A percentile compares a stretch with the other conserved stretches of the same genome.
phyloP scores from a whole-genome alignment of 2,888 invertebrate genomes.

The Leptinotarsa rubiginosa region DNA sequence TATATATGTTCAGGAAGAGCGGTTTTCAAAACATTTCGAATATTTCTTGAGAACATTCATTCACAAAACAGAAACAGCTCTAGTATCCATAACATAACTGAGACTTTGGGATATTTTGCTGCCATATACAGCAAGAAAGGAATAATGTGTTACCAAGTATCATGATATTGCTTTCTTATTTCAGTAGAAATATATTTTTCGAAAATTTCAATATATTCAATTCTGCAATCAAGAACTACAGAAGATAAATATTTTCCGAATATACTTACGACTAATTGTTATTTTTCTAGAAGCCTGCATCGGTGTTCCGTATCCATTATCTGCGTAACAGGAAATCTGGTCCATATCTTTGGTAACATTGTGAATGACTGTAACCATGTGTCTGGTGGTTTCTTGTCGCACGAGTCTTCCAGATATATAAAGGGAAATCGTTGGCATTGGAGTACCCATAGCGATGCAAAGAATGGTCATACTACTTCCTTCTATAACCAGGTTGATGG shows the following conservation, averaged over 20 bases:
- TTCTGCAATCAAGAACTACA: too few species aligned
- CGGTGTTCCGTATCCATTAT: constrained; percentile 88
- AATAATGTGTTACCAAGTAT: too few species aligned
- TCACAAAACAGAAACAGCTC: too few species aligned
- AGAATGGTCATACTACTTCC: constrained; percentile 88
- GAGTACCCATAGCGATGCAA: constrained; percentile 87
- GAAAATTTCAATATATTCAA: too few species aligned
- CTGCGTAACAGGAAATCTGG: constrained; percentile 87
- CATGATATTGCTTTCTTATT: too few species aligned
- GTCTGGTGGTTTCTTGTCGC: constrained; percentile 83
- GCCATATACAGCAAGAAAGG: too few species aligned
- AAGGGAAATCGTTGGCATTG: constrained; percentile 85
- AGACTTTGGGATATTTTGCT: too few species aligned
- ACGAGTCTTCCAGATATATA: constrained; percentile 84
- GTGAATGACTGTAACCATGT: constrained; percentile 88
- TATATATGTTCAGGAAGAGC: too few species aligned
- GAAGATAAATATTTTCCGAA: neutral
- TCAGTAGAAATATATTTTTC: too few species aligned
- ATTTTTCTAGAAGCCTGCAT: constrained; percentile 87
- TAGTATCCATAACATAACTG: too few species aligned
- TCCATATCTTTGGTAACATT: constrained; percentile 88
- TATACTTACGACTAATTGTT: constrained; percentile 83
- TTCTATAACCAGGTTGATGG: constrained; percentile 84
- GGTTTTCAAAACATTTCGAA: too few species aligned
- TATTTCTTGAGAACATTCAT: too few species aligned